Evolutionary conservation across 2,113 vertebrate species (phyloP), one percentile per base, ranked within the genome.

Genomic region (Orientallactaga bullata): DNA sequence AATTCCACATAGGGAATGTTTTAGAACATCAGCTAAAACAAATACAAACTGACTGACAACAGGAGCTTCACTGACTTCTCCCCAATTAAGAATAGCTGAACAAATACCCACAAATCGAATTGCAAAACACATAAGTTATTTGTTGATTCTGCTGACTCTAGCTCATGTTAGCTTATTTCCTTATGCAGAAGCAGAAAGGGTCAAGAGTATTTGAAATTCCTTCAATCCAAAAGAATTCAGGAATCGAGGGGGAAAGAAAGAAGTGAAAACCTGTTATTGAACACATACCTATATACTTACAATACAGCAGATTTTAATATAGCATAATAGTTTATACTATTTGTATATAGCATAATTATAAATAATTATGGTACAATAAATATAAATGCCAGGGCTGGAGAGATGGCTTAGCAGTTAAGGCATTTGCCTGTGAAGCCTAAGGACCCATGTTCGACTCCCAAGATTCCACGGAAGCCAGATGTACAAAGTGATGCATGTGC

Each of bases 31-130:
- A 68, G 18, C 39, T 87, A 26, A 92, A 95, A 81, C 15, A 73
- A 68, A 72, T 28, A 55, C 32, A 55, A 90, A 88, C 20, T 76
- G 11, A 21, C 30, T 92, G 32, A 81, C 30, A 68, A 47, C 9
- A 0, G 12, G 37, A 13, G 2, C 0, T 24, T 74, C 68, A 60
- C 26, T 73, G 74, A 89, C 37, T 39, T 80, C 32, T n/a, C 30
- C 21, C 24, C 47, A 88, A 37, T 69, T 78, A 69, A 58, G 15
- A 95, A 81, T 20, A 80, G 55, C 15, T 69, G 28, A 96, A 61
- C 13, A 65, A 74, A 60, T 21, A 66, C 39, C n/a, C 76, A 90
- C 66, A 93, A 91, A 80, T 87, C 51, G 89, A 91, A 77, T 8
- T 76, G 63, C 23, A 95, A 90, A 90, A 69, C 6, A 4, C 26